A percentile compares a stretch with the other conserved stretches of the same genome.
Conservation (phyloP, 2,888 invertebrate species). For the Polyommatus iphigenia region DNA sequence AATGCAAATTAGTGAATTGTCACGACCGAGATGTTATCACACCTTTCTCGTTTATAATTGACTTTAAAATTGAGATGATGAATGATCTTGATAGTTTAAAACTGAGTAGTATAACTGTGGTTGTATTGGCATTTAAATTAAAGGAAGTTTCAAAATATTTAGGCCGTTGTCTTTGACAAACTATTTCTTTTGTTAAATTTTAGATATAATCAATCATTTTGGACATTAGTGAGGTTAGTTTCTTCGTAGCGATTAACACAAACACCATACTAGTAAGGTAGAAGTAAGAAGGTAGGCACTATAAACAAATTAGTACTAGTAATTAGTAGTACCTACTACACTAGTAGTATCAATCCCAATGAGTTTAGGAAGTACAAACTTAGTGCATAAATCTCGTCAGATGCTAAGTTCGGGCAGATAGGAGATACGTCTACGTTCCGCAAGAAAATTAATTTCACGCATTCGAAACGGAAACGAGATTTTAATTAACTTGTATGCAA, state of each 20-base stretch:
- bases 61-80: background rate
- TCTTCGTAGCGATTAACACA: background rate
- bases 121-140: background rate
- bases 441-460: constrained; percentile 9
- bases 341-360: background rate
- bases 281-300: no score
- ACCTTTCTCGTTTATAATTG: constrained; percentile 10
- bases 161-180: background rate
- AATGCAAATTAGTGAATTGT: constrained; percentile 15
- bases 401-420: background rate
- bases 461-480: background rate
- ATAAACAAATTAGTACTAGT: no score
- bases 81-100: background rate
- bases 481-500: background rate
- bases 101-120: background rate
- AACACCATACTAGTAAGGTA: background rate
- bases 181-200: no score
- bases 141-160: background rate
- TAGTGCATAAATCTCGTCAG: background rate
- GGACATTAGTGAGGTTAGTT: background rate
- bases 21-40: constrained; percentile 1
- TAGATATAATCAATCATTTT: no score
- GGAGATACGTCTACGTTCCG: background rate
- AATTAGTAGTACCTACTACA: no score
- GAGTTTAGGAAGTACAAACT: background rate